phyloP scores from a whole-genome alignment of 30 jellyfish, hydroid and myxozoan species.

The Turritopsis dohrnii region DNA sequence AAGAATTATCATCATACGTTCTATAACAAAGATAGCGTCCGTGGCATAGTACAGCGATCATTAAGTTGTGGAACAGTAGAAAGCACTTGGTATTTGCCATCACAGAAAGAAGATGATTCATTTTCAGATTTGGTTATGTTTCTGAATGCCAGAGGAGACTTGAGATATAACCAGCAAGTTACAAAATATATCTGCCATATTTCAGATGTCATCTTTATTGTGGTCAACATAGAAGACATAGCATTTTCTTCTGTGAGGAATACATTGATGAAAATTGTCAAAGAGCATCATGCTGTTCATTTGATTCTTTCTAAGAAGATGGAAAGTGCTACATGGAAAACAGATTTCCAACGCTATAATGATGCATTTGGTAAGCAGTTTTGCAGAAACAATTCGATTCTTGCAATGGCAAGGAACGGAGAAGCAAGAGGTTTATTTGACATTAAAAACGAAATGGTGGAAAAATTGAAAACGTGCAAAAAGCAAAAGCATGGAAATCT shows the following conservation, averaged over 20 bases:
- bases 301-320: background rate
- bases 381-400: background rate
- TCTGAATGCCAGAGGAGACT: background rate
- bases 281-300: background rate
- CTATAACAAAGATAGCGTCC: background rate
- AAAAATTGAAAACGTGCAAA: no score
- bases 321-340: background rate
- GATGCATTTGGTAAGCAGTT: background rate
- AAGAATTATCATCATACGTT: background rate
- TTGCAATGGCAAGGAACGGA: background rate
- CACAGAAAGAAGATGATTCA: background rate
- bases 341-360: background rate
- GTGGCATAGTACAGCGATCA: background rate
- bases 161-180: background rate
- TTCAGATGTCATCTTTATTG: conserved; percentile 12
- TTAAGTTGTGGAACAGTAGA: conserved; percentile 11
- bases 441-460: background rate
- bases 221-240: background rate
- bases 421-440: background rate
- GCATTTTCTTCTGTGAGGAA: background rate
- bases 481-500: background rate
- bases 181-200: background rate
- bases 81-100: background rate
- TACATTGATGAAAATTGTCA: background rate
- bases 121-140: background rate